Conservation (phyloP, 2,797 vertebrate genomes). For the Scomberomorus guttatus region DNA sequence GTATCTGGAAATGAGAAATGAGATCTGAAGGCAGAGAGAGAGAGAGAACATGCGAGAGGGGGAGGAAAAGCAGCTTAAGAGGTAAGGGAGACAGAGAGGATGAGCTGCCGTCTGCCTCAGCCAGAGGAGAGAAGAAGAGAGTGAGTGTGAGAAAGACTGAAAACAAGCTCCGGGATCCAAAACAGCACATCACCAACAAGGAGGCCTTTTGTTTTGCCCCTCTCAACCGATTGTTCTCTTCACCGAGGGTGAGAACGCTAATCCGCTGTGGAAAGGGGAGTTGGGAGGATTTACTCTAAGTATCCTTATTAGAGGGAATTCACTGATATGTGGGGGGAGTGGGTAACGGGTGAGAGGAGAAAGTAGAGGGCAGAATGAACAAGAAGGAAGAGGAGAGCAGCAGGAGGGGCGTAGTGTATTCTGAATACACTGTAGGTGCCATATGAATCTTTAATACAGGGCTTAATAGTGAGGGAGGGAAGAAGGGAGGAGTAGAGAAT, state of each 20-base stretch:
- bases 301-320: conserved; percentile 85
- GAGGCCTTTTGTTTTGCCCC: conserved; percentile 79
- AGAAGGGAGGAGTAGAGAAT: conserved; percentile 65
- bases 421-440: conserved; percentile 71
- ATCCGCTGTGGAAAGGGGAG: conserved; percentile 81
- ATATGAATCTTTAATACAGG: conserved; percentile 80
- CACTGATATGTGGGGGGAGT: conserved; percentile 63
- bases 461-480: conserved; percentile 77
- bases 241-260: conserved; percentile 78
- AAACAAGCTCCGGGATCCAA: conserved; percentile 69
- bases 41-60: conserved; percentile 11
- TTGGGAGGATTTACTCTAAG: conserved; percentile 84
- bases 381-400: conserved; percentile 60
- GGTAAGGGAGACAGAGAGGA: conserved; percentile 47
- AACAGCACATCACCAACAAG: conserved; percentile 72
- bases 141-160: conserved; percentile 42
- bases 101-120: conserved; percentile 49
- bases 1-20: conserved; percentile 70
- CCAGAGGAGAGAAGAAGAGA: conserved; percentile 33
- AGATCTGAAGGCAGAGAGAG: conserved; percentile 50
- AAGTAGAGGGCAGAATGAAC: conserved; percentile 67
- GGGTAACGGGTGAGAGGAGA: conserved; percentile 47
- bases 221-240: conserved; percentile 79
- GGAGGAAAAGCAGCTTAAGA: conserved; percentile 30
- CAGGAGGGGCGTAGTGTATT: conserved; percentile 58